Base-by-base conservation (phyloP, 1,140 invertebrate genomes). In the Saxidomus purpurata region DNA sequence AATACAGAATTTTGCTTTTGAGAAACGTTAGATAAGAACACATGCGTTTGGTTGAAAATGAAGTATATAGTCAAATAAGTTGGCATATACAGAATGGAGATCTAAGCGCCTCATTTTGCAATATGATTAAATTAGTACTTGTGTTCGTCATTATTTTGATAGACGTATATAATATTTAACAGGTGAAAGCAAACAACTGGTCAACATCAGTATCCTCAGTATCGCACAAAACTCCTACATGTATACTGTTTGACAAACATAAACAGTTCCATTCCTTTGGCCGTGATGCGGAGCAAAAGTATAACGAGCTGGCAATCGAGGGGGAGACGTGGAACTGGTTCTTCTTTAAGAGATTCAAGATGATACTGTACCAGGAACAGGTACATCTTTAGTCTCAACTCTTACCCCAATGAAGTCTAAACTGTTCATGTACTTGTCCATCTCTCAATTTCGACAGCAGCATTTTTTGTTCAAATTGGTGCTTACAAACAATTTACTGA, bases 221-320 rank as follows among this genome's bases (percentile, higher is more conserved):
- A 8, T 87, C 84, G 1, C 25, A 63, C n/a, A 87, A 87, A 77
- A 79, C 52, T n/a, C 74, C 84, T 11, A 52, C 84, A 13, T 52
- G 47, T 34, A 87, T 87, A 34, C 52, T 87, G 19, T 87, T 87
- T 63, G 43, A 76, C 34, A 36, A 52, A 8, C 22, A 87, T 22
- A 0, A 79, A 61, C 15, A 76, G n/a, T 87, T 76, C 40, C 40
- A 77, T 59, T 76, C 84, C 59, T 87, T 87, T 19, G 84, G 84
- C 17, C 25, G 34, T 40, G 84, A 87, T 9, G 84, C 84, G 8
- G 74, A 87, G 28, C 31, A 38, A 22, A 77, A 77, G 34, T 87
- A 87, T 25, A 79, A 55, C 13, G 49, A 87, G 0, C 22, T 77
- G 34, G 40, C 31, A 0, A 19, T 3, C 0, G 82, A 84, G 25